Evolutionary conservation across 2,113 vertebrate species (phyloP).

Genomic region (Equus quagga): DNA sequence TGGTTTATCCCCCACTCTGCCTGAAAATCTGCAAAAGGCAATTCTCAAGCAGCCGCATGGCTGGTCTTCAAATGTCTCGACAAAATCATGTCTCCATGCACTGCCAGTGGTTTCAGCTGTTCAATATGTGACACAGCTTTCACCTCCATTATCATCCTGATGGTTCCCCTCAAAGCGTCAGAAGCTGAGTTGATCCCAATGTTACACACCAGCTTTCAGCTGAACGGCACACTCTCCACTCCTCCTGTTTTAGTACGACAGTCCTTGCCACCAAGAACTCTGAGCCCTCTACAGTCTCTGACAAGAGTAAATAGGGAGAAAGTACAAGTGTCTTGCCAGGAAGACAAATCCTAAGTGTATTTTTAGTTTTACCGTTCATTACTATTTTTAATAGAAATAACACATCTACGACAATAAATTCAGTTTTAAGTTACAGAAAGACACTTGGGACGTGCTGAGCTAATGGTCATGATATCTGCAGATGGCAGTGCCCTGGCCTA

Average conservation of each 20-base stretch:
- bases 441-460: not conserved
- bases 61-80: not conserved
- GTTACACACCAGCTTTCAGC: not conserved
- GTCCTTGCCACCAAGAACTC: not conserved
- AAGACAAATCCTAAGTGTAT: not conserved
- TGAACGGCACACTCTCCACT: not conserved
- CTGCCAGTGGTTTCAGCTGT: not conserved
- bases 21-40: not conserved
- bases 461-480: not conserved
- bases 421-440: not conserved
- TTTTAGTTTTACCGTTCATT: not conserved
- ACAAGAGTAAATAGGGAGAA: not conserved
- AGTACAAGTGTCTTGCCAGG: not conserved
- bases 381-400: not conserved
- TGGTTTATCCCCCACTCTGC: fast-evolving
- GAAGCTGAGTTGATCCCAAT: too few relatives aligned
- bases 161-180: not conserved
- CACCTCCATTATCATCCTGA: not conserved
- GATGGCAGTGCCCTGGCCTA: not conserved
- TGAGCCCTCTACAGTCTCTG: not conserved
- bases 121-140: not conserved
- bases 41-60: not conserved
- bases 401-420: not conserved
- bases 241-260: not conserved
- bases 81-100: not conserved